Conservation (phyloP, 1,140 invertebrate genomes). For the Drosophila takahashii region DNA sequence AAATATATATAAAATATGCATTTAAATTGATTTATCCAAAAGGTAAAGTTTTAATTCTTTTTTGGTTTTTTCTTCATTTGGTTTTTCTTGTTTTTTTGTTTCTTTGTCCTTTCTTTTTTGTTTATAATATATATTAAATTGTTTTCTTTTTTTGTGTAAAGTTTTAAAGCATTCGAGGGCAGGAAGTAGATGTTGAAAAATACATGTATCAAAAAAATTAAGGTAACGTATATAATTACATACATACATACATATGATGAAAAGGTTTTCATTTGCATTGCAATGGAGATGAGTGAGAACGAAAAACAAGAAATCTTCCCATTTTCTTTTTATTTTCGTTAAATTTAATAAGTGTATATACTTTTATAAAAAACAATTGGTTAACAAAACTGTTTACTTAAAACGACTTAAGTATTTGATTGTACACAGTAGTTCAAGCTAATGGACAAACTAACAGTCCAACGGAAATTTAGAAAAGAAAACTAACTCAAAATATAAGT, state of each 20-base stretch:
- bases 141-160: slow-evolving; percentile 70
- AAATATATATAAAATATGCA: slow-evolving; percentile 81
- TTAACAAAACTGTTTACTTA: slow-evolving; percentile 38
- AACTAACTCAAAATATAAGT: slow-evolving; percentile 11
- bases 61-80: slow-evolving; percentile 34
- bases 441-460: slow-evolving; percentile 31
- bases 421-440: slow-evolving; percentile 43
- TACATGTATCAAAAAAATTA: slow-evolving; percentile 79
- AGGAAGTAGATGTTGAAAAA: slow-evolving; percentile 83
- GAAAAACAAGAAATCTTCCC: slow-evolving; percentile 35
- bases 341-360: slow-evolving; percentile 21
- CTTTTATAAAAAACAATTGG: slow-evolving; percentile 32
- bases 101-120: slow-evolving; percentile 19
- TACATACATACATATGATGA: slow-evolving; percentile 51
- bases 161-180: slow-evolving; percentile 82
- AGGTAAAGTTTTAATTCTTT: slow-evolving; percentile 78
- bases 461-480: slow-evolving; percentile 17
- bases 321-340: slow-evolving; percentile 19
- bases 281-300: slow-evolving; percentile 40
- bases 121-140: slow-evolving; percentile 56
- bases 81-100: slow-evolving; percentile 54
- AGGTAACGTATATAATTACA: slow-evolving; percentile 72
- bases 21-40: slow-evolving; percentile 81
- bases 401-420: slow-evolving; percentile 47
- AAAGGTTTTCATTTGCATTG: slow-evolving; percentile 45